phyloP scores from a whole-genome alignment of 2,113 vertebrate species.

The Pavo muticus region DNA sequence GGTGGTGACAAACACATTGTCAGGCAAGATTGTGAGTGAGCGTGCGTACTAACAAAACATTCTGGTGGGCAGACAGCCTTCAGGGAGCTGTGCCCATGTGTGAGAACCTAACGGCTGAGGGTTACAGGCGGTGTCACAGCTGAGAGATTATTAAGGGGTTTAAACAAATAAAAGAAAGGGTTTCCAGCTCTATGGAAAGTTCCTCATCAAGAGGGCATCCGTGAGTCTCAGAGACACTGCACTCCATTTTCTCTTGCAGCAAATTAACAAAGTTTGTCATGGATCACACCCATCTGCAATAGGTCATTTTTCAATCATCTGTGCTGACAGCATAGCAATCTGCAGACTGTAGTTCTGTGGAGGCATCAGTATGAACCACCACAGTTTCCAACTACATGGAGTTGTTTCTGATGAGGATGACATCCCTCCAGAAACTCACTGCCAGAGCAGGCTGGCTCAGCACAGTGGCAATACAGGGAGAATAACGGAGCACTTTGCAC shows the following conservation, averaged over 20 bases:
- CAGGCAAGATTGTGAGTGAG: neutral
- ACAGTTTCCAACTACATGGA: neutral
- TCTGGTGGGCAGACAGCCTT: neutral
- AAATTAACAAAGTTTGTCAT: neutral
- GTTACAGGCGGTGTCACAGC: neutral
- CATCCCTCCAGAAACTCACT: neutral
- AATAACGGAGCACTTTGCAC: neutral
- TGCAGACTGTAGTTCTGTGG: neutral
- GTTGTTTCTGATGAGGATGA: neutral
- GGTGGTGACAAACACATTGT: neutral
- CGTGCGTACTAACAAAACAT: neutral
- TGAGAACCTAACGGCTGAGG: fast-evolving
- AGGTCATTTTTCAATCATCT: neutral
- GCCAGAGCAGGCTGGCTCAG: neutral
- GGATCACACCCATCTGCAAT: neutral
- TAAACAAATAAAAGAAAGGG: neutral
- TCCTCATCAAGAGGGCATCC: neutral
- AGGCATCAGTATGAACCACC: neutral
- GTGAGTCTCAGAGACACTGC: neutral
- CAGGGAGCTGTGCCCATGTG: neutral
- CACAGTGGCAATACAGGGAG: neutral
- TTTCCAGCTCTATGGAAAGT: neutral
- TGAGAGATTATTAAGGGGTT: neutral
- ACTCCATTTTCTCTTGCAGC: neutral
- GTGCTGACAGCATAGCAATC: neutral